A percentile compares a stretch with the other conserved stretches of the same genome.
phyloP scores from a whole-genome alignment of 2,888 invertebrate species.

The Koerneria pararmatus region DNA sequence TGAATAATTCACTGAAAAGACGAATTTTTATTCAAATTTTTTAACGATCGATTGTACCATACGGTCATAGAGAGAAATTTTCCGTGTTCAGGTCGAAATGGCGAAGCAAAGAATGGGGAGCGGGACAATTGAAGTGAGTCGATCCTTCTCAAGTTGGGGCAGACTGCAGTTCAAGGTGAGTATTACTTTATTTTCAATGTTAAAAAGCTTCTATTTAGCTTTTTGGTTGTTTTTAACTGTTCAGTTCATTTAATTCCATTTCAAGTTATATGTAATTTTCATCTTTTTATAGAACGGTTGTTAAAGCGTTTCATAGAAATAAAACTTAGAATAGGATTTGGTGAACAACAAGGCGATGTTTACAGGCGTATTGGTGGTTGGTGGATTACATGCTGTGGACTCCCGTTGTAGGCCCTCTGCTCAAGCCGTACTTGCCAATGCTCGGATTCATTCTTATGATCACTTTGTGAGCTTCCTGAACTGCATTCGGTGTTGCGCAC shows the following conservation, averaged over 20 bases:
- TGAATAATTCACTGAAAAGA: too few species aligned
- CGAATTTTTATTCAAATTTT: too few species aligned
- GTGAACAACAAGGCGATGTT: not conserved
- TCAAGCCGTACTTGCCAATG: constrained; percentile 56
- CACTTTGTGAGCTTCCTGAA: too few species aligned
- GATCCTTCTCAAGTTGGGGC: constrained; percentile 41
- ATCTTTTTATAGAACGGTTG: too few species aligned
- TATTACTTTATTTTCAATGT: constrained; percentile 9
- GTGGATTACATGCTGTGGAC: constrained; percentile 53
- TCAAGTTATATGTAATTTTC: too few species aligned
- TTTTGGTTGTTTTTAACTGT: too few species aligned
- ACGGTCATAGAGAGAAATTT: not conserved
- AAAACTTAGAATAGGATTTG: not conserved
- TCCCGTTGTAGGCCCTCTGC: constrained; percentile 49
- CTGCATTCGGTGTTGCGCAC: too few species aligned
- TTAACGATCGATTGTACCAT: not conserved
- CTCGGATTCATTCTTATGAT: constrained; percentile 58
- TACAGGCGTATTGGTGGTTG: constrained; percentile 53
- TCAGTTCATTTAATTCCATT: constrained; percentile 44
- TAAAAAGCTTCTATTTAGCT: too few species aligned
- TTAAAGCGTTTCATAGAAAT: too few species aligned
- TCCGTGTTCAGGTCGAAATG: constrained; percentile 34
- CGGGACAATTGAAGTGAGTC: constrained; percentile 47
- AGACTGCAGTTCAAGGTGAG: constrained; percentile 42
- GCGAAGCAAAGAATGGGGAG: constrained; percentile 50